Percentiles rank a stretch among this genome's conserved stretches.
Conservation (phyloP, 1,140 invertebrate species). For the Drosophila pandora region DNA sequence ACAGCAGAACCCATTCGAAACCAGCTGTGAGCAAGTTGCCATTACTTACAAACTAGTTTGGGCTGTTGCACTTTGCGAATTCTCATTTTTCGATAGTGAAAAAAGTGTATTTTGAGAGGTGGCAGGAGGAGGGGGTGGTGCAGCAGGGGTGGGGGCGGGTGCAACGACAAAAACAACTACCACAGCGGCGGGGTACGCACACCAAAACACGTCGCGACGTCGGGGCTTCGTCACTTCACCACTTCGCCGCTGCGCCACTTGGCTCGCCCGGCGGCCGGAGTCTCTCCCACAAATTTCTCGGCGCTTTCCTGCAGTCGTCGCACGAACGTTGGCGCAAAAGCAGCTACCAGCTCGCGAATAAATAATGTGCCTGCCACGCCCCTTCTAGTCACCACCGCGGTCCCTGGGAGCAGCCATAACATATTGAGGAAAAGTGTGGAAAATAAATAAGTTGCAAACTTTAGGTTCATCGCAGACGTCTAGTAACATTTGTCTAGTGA, state of each 20-base stretch:
- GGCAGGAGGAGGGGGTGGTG: background rate
- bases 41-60: slow-evolving; percentile 56
- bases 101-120: slow-evolving; percentile 11
- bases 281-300: slow-evolving; percentile 63
- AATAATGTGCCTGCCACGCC: slow-evolving; percentile 22
- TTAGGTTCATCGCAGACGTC: background rate
- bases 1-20: slow-evolving; percentile 12
- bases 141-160: background rate
- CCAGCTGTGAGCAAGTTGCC: slow-evolving; percentile 28
- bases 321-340: slow-evolving; percentile 55
- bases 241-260: slow-evolving; percentile 36
- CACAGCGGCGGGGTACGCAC: slow-evolving; percentile 21
- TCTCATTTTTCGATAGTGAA: slow-evolving; percentile 60
- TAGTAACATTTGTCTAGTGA: slow-evolving; percentile 3
- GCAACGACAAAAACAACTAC: too few species aligned
- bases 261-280: slow-evolving; percentile 39
- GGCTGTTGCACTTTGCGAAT: slow-evolving; percentile 36
- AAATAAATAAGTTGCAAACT: slow-evolving; percentile 11
- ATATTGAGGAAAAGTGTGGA: slow-evolving; percentile 28
- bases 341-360: slow-evolving; percentile 21
- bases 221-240: slow-evolving; percentile 3
- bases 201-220: slow-evolving; percentile 19
- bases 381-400: background rate
- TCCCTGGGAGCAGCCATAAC: slow-evolving; percentile 42
- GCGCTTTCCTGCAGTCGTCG: slow-evolving; percentile 58